Evolutionary conservation across 2,888 invertebrate genomes (phyloP), one percentile per base, ranked within the genome.

Genomic region (Pediacus dermestoides): DNA sequence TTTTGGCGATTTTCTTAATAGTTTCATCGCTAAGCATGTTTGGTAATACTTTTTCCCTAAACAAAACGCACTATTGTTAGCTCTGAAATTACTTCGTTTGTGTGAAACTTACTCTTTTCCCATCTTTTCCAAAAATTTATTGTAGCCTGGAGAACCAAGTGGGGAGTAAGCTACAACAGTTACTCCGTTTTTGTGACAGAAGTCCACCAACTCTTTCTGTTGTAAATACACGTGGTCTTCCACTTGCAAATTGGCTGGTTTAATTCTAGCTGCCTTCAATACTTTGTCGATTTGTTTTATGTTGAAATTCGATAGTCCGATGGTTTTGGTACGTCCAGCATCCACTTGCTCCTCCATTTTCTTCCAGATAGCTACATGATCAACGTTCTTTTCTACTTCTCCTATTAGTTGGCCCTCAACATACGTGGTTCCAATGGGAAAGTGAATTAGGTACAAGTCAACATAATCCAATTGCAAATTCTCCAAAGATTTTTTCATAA

Each of bases 281-380:
- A 73, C 58, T 34, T 81, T 73, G 32, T 74, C 70, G 42, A 91
- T 74, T 69, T 92, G 92, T 14, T 74, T 70, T 15, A 69, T 71
- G 61, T 82, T 89, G 61, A 88, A 81, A 64, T 92, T 92, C 0
- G 90, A 92, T 4, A 92, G 63, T 1, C 92, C 92, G 55, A 92
- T 86, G 8, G 86, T 77, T 54, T 79, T 85, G 0, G 82, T 73
- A n/a, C 80, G 73, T 0, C 88, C 88, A 0, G 71, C 70, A 16
- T 77, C 73, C 11, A 84, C 82, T n/a, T n/a, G n/a, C n/a, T n/a
- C n/a, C n/a, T n/a, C n/a, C n/a, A n/a, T n/a, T n/a, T n/a, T n/a
- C n/a, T 55, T 84, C 22, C 34, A 40, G 36, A 27, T n/a, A 14
- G 16, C 28, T 25, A 34, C 6, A 15, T 34, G 34, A 9, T 34